A percentile compares a stretch with the other conserved stretches of the same genome.
These are phyloP conservation scores for Gymnogyps californianus DNA, from an alignment of 2,113 vertebrate genomes.

Conservation along the genomic window DNA sequence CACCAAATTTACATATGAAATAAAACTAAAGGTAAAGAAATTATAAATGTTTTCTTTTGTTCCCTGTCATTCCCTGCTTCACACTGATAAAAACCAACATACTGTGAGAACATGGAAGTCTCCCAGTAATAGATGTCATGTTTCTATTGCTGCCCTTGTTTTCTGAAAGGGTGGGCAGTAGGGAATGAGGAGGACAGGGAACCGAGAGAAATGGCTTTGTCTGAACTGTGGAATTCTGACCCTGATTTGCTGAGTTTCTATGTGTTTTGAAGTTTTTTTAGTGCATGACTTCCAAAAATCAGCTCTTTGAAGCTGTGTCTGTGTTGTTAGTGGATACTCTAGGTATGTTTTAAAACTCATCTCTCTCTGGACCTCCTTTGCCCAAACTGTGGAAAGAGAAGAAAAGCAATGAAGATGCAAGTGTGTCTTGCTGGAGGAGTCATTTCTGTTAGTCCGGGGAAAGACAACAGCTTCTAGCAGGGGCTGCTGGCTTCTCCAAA, in stretches of 20 bases:
- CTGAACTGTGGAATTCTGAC: not conserved
- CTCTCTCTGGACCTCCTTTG: not conserved
- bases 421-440: not conserved
- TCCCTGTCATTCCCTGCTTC: not conserved
- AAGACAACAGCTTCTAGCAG: not conserved
- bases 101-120: not conserved
- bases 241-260: not conserved
- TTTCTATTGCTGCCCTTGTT: not conserved
- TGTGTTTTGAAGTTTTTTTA: not conserved
- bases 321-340: not conserved
- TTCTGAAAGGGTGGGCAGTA: not conserved
- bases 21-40: not conserved
- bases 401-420: not conserved
- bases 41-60: not conserved
- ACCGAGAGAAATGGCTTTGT: not conserved
- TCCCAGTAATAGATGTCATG: not conserved
- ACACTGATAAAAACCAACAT: not conserved
- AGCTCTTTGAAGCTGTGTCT: not conserved
- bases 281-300: not conserved
- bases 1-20: not conserved
- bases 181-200: not conserved
- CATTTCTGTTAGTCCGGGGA: not conserved
- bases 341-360: not conserved
- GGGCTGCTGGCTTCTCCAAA: not conserved
- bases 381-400: not conserved